Percentiles rank a stretch among this genome's conserved stretches.
These are phyloP conservation scores for Colinus virginianus DNA, from an alignment of 2,113 vertebrate genomes.

Conservation along the genomic window DNA sequence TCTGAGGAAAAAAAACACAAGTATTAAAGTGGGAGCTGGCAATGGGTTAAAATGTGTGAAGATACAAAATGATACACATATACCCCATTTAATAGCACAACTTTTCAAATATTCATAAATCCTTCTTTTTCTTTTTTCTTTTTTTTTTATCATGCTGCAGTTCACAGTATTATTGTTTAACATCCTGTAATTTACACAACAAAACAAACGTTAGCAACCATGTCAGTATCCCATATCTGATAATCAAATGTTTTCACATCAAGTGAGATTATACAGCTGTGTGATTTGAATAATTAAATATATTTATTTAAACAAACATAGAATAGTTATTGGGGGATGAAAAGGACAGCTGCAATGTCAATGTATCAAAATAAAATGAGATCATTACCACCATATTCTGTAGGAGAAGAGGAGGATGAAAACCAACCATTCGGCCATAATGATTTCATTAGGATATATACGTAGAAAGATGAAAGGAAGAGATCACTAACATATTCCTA, in stretches of 20 bases:
- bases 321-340: not conserved
- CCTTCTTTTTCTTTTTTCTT: not conserved
- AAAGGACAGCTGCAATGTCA: constrained; percentile 62
- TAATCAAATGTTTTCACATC: constrained; percentile 51
- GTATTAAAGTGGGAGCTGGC: not conserved
- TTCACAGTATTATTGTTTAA: constrained; percentile 26
- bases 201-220: constrained; percentile 46
- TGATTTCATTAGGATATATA: constrained; percentile 77
- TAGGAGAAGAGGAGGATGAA: constrained; percentile 61
- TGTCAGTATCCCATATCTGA: constrained; percentile 43
- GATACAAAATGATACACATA: not conserved
- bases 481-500: constrained; percentile 72
- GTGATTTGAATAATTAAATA: constrained; percentile 73
- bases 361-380: constrained; percentile 74
- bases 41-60: not conserved
- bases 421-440: constrained; percentile 72
- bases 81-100: not conserved
- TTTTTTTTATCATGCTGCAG: not conserved
- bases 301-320: constrained; percentile 70
- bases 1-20: not conserved
- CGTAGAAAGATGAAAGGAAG: constrained; percentile 72
- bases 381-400: constrained; percentile 68
- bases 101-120: not conserved
- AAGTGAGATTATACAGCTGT: constrained; percentile 41
- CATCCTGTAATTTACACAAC: constrained; percentile 55